Base-by-base conservation (phyloP, 2,797 vertebrate genomes). In the Moxostoma hubbsi region DNA sequence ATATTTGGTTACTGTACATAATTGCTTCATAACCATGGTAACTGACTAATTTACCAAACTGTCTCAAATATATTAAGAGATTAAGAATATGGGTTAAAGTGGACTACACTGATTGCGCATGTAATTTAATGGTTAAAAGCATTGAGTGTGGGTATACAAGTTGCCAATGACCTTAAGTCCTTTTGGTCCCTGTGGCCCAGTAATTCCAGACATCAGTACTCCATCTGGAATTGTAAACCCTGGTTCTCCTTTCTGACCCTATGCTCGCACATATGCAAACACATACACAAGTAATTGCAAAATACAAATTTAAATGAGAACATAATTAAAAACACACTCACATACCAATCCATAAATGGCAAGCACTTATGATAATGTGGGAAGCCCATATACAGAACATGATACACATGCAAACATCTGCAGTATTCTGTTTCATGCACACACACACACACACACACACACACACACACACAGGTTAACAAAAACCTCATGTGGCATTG, bases 221-320 rank as follows among this genome's bases (percentile, higher is more conserved):
- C 95, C 90, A 63, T 96, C 91, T 53, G 93, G 92, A 6, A 95
- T 46, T 61, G 93, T 18, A 9, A 89, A 50, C 1, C 94, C 96
- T 0, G 97, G 91, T 80, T 98, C 97, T 11, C 98, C 98, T 85
- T 94, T 97, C 89, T 97, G 94, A 9, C 98, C 98, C 98, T 99
- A 87, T 11, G 93, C 78, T 45, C 9, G 85, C 0, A 57, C 64
- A 73, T 43, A 80, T 67, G 53, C n/a, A 81, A 24, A 57, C 36
- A 51, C 67, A 82, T 51, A 51, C 51, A 15, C 58, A 36, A 5
- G 13, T 15, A 62, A 63, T 36, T 13, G 13, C 2, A 12, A 57
- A 73, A 75, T 9, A 73, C 49, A 66, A 16, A 74, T 47, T 59
- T 62, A 80, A 76, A 36, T 36, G 36, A 36, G 36, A 36, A 36